Evolutionary conservation across 37 sponge, comb jelly and placozoan genomes (phyloP), one percentile per base, ranked within the genome.

Genomic region (Amphimedon queenslandica): DNA sequence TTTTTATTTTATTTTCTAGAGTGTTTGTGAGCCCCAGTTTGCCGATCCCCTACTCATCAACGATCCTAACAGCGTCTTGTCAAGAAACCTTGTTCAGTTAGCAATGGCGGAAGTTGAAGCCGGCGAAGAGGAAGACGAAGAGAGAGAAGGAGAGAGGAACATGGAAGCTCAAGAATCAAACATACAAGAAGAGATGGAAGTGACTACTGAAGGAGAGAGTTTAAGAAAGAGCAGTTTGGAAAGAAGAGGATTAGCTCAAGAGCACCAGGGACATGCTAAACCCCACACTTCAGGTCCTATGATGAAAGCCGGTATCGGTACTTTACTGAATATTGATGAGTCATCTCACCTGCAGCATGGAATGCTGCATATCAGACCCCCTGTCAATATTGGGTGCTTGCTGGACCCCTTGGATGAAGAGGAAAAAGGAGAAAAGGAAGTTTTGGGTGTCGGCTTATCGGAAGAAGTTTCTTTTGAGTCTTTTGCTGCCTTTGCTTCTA

Each of bases 81-180:
- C 20, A 4, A 43, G 23, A 1, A 34, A 37, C 1, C 31, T 51
- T 4, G 56, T 51, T 1, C 6, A 40, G 40, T 31, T 10, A 34
- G 71, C 21, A 23, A 34, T 71, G 24, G 40, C 27, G 56, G 35
- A 20, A 47, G 40, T 61, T 42, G 28, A 29, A 31, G 8, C 16
- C 28, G 61, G 32, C 2, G 34, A 16, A 37, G 72, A 71, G 18
- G 72, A 53, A 2, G 74, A 73, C 34, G 61, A 73, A 32, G 74
- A 36, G 1, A 42, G 60, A 35, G 74, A 63, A 10, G 64, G n/a
- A n/a, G n/a, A n/a, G n/a, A n/a, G n/a, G n/a, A n/a, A n/a, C n/a
- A n/a, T n/a, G n/a, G n/a, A n/a, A 47, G 67, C 8, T 40, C 34
- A 20, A 27, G 70, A 40, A 41, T 61, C 28, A 5, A 42, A 39